Evolutionary conservation across 2,797 vertebrate genomes (phyloP), one percentile per base, ranked within the genome.

Genomic region (Setipinna tenuifilis): DNA sequence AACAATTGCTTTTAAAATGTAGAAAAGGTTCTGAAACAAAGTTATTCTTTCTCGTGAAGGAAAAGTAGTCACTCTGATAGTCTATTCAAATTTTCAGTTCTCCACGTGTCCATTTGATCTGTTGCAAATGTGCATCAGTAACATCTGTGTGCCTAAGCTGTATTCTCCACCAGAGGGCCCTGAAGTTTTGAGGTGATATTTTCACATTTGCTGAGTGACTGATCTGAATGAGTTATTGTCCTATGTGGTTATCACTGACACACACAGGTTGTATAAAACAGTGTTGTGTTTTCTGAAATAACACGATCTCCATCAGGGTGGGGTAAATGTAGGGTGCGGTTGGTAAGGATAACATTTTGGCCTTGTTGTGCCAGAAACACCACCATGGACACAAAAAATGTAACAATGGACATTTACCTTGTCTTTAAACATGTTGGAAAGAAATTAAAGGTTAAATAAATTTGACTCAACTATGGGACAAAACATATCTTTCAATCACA

Each of bases 251-350:
- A 88, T 88, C 87, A 81, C 44, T 80, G 71, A 23, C 81, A 65
- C 48, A 71, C 81, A 86, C 75, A 25, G 31, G 83, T 50, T 83
- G 21, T 83, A 62, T 81, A 14, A 82, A 17, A 59, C 41, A 44
- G 57, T 65, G n/a, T 83, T 23, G 44, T 88, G 85, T 88, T 86
- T 86, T 81, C 68, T 68, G 71, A 41, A 23, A 87, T 83, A 86
- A 85, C 86, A 87, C 81, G 81, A 81, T 59, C 6, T 81, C 16
- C 14, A 21, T 58, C 81, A 86, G 59, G 48, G 61, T 21, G 68
- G 68, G 28, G 31, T 71, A 35, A 35, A 35, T 21, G 17, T 35
- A 82, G 41, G 84, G 78, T 80, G 84, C 81, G 84, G 58, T 50
- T 71, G 1, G 80, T 6, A 81, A 85, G 78, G 78, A 58, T 82